Percentiles rank a stretch among this genome's conserved stretches.
phyloP scores from a whole-genome alignment of 2,113 vertebrate genomes.

The Chaetops frenatus region DNA sequence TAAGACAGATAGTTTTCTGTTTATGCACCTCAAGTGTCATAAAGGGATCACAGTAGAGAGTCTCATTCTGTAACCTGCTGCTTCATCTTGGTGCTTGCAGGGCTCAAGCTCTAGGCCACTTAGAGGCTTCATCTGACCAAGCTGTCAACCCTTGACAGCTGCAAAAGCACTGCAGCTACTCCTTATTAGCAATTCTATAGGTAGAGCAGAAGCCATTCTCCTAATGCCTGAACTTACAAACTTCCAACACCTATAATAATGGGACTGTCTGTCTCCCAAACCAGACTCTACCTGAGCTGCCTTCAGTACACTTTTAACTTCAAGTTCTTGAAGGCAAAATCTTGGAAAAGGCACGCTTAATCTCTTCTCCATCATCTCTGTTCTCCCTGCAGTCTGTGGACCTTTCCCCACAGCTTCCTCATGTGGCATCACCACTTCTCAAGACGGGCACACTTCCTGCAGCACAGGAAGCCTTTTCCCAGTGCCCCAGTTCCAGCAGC shows the following conservation, averaged over 20 bases:
- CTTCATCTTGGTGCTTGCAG: not conserved
- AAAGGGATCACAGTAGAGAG: not conserved
- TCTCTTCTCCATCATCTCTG: not conserved
- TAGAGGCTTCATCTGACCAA: not conserved
- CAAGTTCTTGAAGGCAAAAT: not conserved
- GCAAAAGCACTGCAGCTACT: not conserved
- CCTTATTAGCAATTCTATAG: not conserved
- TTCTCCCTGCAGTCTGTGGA: not conserved
- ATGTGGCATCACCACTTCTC: not conserved
- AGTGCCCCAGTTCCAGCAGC: not conserved
- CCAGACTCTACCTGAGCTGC: accelerated
- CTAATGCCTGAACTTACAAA: not conserved
- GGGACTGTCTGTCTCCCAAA: not conserved
- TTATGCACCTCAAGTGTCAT: not conserved
- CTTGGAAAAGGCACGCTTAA: not conserved
- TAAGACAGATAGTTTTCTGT: not conserved
- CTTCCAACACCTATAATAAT: not conserved
- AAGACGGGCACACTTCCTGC: not conserved
- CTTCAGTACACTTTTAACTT: not conserved
- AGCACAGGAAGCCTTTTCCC: not conserved
- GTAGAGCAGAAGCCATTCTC: not conserved
- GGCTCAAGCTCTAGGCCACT: not conserved
- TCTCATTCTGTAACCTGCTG: not conserved
- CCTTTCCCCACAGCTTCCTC: not conserved
- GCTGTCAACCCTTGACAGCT: not conserved